Conservation (phyloP, 2,888 invertebrate genomes). For the Incurvaria masculella region DNA sequence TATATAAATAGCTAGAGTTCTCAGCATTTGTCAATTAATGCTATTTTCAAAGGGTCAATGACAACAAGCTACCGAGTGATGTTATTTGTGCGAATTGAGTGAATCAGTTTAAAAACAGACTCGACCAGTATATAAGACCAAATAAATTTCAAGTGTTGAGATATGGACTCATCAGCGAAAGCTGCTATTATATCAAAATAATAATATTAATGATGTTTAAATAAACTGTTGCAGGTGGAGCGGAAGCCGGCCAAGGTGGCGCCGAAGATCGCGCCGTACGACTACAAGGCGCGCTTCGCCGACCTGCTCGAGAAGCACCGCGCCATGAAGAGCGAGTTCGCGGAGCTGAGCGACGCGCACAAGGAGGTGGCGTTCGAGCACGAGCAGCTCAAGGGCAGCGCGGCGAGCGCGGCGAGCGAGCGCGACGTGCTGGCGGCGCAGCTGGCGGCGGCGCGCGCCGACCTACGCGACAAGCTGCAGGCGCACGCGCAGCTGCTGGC, state of each 20-base stretch:
- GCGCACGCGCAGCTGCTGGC: conserved; percentile 38
- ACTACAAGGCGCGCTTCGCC: conserved; percentile 62
- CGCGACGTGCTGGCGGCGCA: conserved; percentile 38
- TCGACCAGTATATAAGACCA: too few species aligned
- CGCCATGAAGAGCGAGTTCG: conserved; percentile 48
- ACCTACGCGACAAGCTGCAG: conserved; percentile 32
- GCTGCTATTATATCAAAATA: too few species aligned
- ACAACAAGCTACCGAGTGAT: too few species aligned
- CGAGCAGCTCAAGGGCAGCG: conserved; percentile 44
- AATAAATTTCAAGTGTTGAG: too few species aligned
- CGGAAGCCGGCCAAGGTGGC: conserved; percentile 32
- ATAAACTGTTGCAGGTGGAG: conserved; percentile 42
- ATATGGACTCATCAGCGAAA: too few species aligned
- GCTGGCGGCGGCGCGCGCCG: conserved; percentile 31
- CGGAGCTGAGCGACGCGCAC: conserved; percentile 48
- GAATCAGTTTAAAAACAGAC: too few species aligned
- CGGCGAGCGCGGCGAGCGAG: conserved; percentile 30
- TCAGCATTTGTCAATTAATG: too few species aligned
- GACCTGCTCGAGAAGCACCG: conserved; percentile 60
- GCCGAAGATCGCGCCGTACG: conserved; percentile 61
- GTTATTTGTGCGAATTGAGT: too few species aligned
- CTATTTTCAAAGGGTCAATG: too few species aligned
- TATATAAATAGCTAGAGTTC: too few species aligned
- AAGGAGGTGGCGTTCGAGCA: conserved; percentile 50
- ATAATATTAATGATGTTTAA: too few species aligned